Evolutionary conservation across 1,140 invertebrate species (phyloP).

Genomic region (Camponotus pennsylvanicus): DNA sequence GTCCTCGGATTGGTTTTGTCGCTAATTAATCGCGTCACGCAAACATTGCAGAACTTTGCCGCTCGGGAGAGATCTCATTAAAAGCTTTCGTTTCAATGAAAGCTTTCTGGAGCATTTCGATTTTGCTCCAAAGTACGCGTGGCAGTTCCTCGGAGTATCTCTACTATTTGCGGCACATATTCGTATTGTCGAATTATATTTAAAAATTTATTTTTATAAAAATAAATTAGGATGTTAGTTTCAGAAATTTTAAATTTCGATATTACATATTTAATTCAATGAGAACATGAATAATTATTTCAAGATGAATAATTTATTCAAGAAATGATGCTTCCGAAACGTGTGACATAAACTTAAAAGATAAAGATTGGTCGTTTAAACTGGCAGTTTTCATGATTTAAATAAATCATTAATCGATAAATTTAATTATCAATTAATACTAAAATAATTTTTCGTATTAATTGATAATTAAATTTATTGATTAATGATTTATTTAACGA

Average conservation of each 20-base stretch:
- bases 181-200: background rate
- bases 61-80: slow-evolving; percentile 30
- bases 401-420: background rate
- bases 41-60: slow-evolving; percentile 39
- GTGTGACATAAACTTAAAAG: background rate
- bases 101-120: slow-evolving; percentile 42
- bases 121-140: slow-evolving; percentile 9
- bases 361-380: background rate
- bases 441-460: background rate
- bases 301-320: background rate
- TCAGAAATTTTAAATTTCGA: background rate
- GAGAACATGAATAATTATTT: background rate
- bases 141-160: slow-evolving; percentile 28
- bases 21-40: slow-evolving; percentile 56
- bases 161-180: background rate
- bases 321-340: background rate
- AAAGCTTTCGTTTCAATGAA: slow-evolving; percentile 45
- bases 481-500: background rate
- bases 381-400: background rate
- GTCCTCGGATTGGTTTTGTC: slow-evolving; percentile 46
- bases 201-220: background rate
- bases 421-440: background rate
- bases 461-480: slow-evolving; percentile 7
- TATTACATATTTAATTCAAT: background rate
- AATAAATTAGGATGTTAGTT: background rate